Base-by-base conservation (phyloP, 2,888 invertebrate species). In the Drosophila fungiperda region DNA sequence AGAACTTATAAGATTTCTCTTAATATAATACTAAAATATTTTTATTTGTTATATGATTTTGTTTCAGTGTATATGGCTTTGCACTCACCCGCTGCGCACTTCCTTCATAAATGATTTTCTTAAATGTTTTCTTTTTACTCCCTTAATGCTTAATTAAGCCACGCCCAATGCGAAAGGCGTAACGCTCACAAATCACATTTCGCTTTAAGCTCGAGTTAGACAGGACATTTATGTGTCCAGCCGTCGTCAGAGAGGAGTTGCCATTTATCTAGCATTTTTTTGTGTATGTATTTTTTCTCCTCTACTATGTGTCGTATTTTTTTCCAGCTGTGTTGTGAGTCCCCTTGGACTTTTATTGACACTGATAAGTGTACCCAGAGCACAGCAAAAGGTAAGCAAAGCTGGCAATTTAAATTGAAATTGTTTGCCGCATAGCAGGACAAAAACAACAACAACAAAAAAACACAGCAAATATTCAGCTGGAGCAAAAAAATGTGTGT, bases 341-440 rank as follows among this genome's bases (percentile, higher is more conserved):
- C 83, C 77, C 80, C 50, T 68, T 74, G 80, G 88, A 85, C 82
- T 83, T 82, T 86, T 87, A 88, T 87, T 86, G 88, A 88, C 86
- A 87, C 86, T 87, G 86, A 87, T 87, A 87, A 87, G 88, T 87
- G 88, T 87, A 80, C 88, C 88, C 86, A 82, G 78, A 78, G 81
- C 77, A 76, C 64, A 79, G 83, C 73, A 76, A 82, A 81, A 88
- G 86, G 86, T 87, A 86, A 88, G 82, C 83, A 83, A 86, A 83
- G 82, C 82, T 88, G 83, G 86, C 88, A 87, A 86, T 88, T 88
- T 88, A 86, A 88, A 87, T 82, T 87, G 86, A 88, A 87, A 88
- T 88, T 88, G 88, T 87, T 83, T 86, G 80, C 79, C 80, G 73
- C 76, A 86, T 73, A 81, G 79, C 76, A 86, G 78, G 67, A 81